Base-by-base conservation (phyloP, 2,888 invertebrate species). In the Lampropteryx suffumata region DNA sequence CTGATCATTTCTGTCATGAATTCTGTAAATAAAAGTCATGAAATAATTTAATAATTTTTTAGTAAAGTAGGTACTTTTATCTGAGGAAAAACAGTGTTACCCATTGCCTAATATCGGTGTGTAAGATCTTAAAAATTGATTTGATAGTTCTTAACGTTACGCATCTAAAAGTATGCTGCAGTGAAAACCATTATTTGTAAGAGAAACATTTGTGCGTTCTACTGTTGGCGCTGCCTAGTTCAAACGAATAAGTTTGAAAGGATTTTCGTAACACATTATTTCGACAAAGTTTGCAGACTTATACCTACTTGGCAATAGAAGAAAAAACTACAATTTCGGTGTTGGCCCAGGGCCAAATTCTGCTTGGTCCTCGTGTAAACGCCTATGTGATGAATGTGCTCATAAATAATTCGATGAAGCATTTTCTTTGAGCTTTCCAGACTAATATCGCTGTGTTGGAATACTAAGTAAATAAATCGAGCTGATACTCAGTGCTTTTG, bases 341-440 rank as follows among this genome's bases (percentile, higher is more conserved):
- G 55, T 55, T 79, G 79, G 79, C 71, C 50, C 53, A 52, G 57
- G 57, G 73, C 79, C 79, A 77, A 69, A 65, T 72, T 64, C 65
- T 65, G 64, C 65, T 61, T 51, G 54, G 57, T 60, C 59, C 59
- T 58, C 53, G 59, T 66, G 55, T 57, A 68, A 62, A 65, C 60
- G 64, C 58, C 57, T 60, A 51, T 50, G 62, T 59, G 69, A 59
- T 61, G 66, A 67, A 72, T 72, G 69, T 69, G 66, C 72, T 71
- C 67, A 71, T 76, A 71, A 78, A 79, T 79, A 75, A 75, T 74
- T 69, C 70, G 57, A 65, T 51, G 55, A 46, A 49, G 51, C 61
- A 49, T 61, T 61, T 48, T 61, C 64, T 69, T 65, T 63, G 59
- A 66, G 60, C 43, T 58, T 50, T 50, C 36, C 9, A 40, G 35